Base-by-base conservation (phyloP, 2,888 invertebrate genomes). In the Tetrapedia diversipes region DNA sequence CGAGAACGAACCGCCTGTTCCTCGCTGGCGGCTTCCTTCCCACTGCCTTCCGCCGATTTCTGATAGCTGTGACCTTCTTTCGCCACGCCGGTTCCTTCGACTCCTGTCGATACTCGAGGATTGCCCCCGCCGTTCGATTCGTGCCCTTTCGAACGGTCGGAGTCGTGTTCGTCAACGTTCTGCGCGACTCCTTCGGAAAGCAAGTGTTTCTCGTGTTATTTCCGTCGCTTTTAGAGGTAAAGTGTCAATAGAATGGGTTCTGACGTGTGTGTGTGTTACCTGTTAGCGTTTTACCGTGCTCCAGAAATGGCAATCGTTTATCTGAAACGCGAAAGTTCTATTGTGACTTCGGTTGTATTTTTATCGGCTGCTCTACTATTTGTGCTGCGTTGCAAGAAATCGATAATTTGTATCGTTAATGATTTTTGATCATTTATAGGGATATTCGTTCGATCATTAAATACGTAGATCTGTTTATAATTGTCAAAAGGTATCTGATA, bases 11-110 rank as follows among this genome's bases (percentile, higher is more conserved):
- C 29, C 39, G 39, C 49, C 10, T 4, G 51, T 39, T 63, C 22
- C 29, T 63, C 63, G 1, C 27, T 2, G 8, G n/a, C 37, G 51
- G 51, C 19, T 51, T 51, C 63, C 51, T 51, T 39, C 39, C 0
- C 27, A 2, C 14, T 19, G 10, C 10, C 51, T 63, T 63, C 63
- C 19, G 51, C 14, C 29, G 63, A 63, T 63, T 39, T 10, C 19
- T 27, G 63, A 51, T 51, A 63, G 39, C 27, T 14, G 10, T 14
- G 29, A 51, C 49, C 19, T 16, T 37, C 49, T 49, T 27, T 61
- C 34, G n/a, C 27, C 29, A 10, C 11, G 19, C 19, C 4, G 19
- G 19, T 19, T 19, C 32, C 11, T 16, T 29, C 19, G 4, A 59
- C 19, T 19, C 6, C 29, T 32, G 8, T 32, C 43, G 16, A n/a